phyloP scores from a whole-genome alignment of 2,888 invertebrate species.

The Tinea semifulvella region DNA sequence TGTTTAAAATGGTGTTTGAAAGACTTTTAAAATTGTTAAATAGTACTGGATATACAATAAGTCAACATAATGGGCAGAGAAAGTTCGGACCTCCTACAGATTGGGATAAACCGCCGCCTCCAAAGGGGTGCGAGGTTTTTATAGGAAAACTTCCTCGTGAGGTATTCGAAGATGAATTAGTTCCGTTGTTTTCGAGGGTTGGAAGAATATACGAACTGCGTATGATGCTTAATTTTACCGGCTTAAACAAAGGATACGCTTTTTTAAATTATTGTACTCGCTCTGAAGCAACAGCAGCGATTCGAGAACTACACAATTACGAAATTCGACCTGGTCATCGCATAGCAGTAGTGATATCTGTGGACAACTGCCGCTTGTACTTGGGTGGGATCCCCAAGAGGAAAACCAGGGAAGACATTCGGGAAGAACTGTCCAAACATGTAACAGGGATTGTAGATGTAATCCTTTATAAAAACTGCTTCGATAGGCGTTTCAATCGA shows the following conservation, averaged over 20 bases:
- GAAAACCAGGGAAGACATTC: slow-evolving; percentile 71
- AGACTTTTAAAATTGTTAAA: neutral
- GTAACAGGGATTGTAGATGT: slow-evolving; percentile 76
- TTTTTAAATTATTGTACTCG: slow-evolving; percentile 74
- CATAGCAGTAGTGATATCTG: slow-evolving; percentile 80
- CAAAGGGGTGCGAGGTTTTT: slow-evolving; percentile 80
- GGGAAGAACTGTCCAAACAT: slow-evolving; percentile 64
- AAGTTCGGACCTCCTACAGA: slow-evolving; percentile 73
- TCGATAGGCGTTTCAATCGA: slow-evolving; percentile 69
- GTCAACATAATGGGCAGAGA: slow-evolving; percentile 83
- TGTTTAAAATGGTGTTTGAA: neutral
- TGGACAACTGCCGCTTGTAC: slow-evolving; percentile 85
- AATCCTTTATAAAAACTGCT: slow-evolving; percentile 70
- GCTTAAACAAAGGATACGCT: slow-evolving; percentile 81
- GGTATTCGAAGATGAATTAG: slow-evolving; percentile 79
- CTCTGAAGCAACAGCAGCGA: slow-evolving; percentile 71
- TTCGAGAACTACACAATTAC: slow-evolving; percentile 70
- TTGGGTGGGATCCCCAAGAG: slow-evolving; percentile 78
- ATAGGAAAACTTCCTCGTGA: slow-evolving; percentile 82
- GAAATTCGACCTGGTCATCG: slow-evolving; percentile 71
- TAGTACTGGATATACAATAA: neutral
- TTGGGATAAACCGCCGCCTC: slow-evolving; percentile 57
- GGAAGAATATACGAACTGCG: slow-evolving; percentile 80
- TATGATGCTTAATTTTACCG: slow-evolving; percentile 85
- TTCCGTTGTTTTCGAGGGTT: slow-evolving; percentile 72